Evolutionary conservation across 1,140 invertebrate genomes (phyloP), one percentile per base, ranked within the genome.

Genomic region (Heterodera schachtii): DNA sequence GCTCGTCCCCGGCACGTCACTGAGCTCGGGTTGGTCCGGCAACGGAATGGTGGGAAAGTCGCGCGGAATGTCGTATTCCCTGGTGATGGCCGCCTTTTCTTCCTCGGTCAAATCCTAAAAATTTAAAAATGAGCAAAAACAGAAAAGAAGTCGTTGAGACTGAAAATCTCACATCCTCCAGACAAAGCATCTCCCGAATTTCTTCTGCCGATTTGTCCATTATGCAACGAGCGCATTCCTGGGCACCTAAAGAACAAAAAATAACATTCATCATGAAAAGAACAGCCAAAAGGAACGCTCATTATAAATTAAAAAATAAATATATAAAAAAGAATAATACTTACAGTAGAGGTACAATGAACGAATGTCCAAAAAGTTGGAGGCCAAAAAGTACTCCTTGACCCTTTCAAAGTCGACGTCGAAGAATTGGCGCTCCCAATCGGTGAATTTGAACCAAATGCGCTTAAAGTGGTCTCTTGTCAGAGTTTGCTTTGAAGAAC

Each of bases 261-360:
- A 19, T n/a, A 60, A 16, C 19, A 16, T 60, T 60, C 57, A 60
- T 60, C 31, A 31, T 1, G 31, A 31, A 31, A 31, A 31, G 31
- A 31, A 31, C 31, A 31, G 1, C 0, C 31, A 31, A 31, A 31
- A 0, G 31, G 31, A 31, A 31, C 31, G 31, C 31, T 1, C 0
- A 31, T 31, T 31, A 31, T 31, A 31, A 31, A 31, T 31, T 31
- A 31, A 31, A 31, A 43, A n/a, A 19, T 9, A 7, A 9, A 31
- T 69, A 9, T 69, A 9, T n/a, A 67, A 67, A 13, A n/a, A 8
- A 67, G 3, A 13, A 67, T 16, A 78, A 78, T 31, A 71, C 60
- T 69, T 43, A 78, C 77, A 78, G 49, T 78, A 78, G 66, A 64
- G 66, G 41, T 78, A 78, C 5, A 78, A 31, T n/a, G 77, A 78